These are phyloP conservation scores for Agapetus fuscipes DNA, from an alignment of 2,888 invertebrate genomes.

Conservation along the genomic window DNA sequence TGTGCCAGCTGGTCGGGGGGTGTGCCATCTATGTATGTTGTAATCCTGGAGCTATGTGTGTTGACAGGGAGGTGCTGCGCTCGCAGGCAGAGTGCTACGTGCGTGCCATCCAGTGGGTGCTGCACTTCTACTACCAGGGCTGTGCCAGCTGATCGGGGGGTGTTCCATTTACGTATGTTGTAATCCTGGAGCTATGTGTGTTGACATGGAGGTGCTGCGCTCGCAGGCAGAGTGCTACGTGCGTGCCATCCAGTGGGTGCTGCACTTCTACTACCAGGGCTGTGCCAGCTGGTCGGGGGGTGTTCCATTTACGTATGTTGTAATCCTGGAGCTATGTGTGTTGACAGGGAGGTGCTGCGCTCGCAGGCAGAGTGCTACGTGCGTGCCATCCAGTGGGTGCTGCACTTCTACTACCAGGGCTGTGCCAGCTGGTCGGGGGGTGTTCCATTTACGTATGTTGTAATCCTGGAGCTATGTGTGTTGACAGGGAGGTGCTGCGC, in stretches of 20 bases:
- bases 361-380: constrained; percentile 85
- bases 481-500: constrained; percentile 66
- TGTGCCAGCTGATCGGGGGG: constrained; percentile 98
- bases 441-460: too few relatives aligned
- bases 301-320: too few relatives aligned
- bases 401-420: constrained; percentile 93
- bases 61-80: constrained; percentile 66
- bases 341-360: constrained; percentile 66
- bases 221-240: constrained; percentile 85
- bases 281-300: constrained; percentile 98
- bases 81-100: constrained; percentile 85
- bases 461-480: too few relatives aligned
- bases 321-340: too few relatives aligned
- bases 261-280: constrained; percentile 93
- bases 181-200: too few relatives aligned
- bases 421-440: constrained; percentile 98
- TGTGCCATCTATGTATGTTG: too few relatives aligned
- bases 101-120: constrained; percentile 91
- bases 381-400: constrained; percentile 91
- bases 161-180: too few relatives aligned
- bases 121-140: constrained; percentile 93
- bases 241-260: constrained; percentile 91
- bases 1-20: constrained; percentile 98
- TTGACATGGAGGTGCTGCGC: constrained; percentile 66
- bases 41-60: too few relatives aligned